Evolutionary conservation across 1,140 invertebrate genomes (phyloP).

Genomic region (Meloidogyne floridensis): DNA sequence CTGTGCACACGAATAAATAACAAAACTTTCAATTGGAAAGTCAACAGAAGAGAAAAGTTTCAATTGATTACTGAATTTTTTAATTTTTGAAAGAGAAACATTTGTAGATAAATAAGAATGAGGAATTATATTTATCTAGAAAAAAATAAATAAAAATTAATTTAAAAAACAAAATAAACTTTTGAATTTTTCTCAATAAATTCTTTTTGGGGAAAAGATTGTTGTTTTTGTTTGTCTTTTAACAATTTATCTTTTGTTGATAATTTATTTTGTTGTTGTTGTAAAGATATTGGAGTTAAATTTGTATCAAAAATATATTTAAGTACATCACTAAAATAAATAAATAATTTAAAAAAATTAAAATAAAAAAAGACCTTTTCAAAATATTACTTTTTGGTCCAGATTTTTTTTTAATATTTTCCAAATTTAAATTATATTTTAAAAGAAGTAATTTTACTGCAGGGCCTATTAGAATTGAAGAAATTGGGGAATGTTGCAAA

Average conservation of each 20-base stretch:
- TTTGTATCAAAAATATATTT: slow-evolving; percentile 32
- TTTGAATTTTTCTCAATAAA: slow-evolving; percentile 76
- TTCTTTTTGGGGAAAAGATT: slow-evolving; percentile 73
- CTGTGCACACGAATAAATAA: slow-evolving; percentile 90
- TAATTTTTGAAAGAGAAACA: slow-evolving; percentile 77
- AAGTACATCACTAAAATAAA: slow-evolving; percentile 50
- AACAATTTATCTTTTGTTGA: not conserved
- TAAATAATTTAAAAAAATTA: slow-evolving; percentile 42
- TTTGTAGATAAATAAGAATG: slow-evolving; percentile 90
- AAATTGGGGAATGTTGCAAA: not conserved
- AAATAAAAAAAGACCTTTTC: slow-evolving; percentile 49
- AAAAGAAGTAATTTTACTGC: not conserved
- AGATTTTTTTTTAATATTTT: slow-evolving; percentile 10
- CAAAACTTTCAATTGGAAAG: slow-evolving; percentile 91
- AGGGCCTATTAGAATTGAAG: not conserved
- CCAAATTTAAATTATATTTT: not conserved
- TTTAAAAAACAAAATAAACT: slow-evolving; percentile 41
- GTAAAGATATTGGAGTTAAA: slow-evolving; percentile 22
- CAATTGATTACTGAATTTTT: slow-evolving; percentile 71
- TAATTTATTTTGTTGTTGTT: slow-evolving; percentile 4
- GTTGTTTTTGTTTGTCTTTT: not conserved
- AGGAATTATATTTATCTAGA: slow-evolving; percentile 80
- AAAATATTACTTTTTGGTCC: slow-evolving; percentile 53
- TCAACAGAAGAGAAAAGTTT: slow-evolving; percentile 68
- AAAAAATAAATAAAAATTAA: slow-evolving; percentile 75